Base-by-base conservation (phyloP, 2,797 vertebrate genomes). In the Coregonus suidteri region DNA sequence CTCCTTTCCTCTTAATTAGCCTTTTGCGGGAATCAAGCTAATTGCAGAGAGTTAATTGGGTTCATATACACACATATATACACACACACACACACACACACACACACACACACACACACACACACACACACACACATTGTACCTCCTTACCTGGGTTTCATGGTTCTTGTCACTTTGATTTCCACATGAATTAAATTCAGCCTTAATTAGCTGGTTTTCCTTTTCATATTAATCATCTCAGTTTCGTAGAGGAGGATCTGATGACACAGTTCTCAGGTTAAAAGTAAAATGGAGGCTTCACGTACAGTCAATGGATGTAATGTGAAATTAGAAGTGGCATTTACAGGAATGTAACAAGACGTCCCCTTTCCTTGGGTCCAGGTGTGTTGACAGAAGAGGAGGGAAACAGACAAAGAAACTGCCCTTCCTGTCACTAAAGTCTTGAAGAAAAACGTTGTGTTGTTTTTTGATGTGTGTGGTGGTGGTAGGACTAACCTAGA, bases 1-100 rank as follows among this genome's bases (percentile, higher is more conserved):
- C 89, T 90, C 87, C 89, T 80, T 73, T 74, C 70, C 70, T 90
- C 90, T 90, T 95, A 95, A 95, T 95, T 94, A 95, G 91, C 92
- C 91, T 93, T 93, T 94, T 93, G 91, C 25, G 92, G 79, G 89
- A 92, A 93, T 93, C 91, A 91, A 93, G 91, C 90, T 95, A 94
- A 95, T 94, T 94, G 91, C 91, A 81, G 81, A 81, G 84, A 91
- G 93, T 91, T 95, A 94, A 95, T 94, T 95, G 92, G 92, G 92
- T 89, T 91, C 73, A 59, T 53, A 70, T 66, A 31, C 85, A 78
- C 87, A 4, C 7, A 25, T 25, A 25, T 1, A 20, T 1, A 20
- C 25, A 25, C 20, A 20, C 20, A 20, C 20, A 20, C 20, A 20
- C 65, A 79, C 62, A 79, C 75, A 79, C 79, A 81, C 82, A 79